These are phyloP conservation scores for Nymphalis polychloros DNA, from an alignment of 2,888 invertebrate genomes.

Conservation along the genomic window DNA sequence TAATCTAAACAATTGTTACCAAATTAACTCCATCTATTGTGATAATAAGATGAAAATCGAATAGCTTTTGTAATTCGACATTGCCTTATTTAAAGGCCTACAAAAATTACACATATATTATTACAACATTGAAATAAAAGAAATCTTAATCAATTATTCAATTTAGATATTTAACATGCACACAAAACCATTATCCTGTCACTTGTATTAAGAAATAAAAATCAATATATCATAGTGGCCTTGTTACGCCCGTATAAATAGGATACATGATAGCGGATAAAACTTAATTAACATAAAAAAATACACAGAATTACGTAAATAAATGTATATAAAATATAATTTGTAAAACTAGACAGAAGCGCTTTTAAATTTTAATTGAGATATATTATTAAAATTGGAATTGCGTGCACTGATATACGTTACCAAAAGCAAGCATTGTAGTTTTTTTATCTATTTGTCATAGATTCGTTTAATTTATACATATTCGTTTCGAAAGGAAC, in stretches of 20 bases:
- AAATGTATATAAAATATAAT: not conserved
- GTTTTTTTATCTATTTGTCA: not conserved
- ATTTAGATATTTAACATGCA: not conserved
- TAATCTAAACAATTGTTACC: too few relatives aligned
- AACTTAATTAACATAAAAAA: not conserved
- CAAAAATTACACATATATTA: not conserved
- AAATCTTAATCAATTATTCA: slow-evolving; percentile 2
- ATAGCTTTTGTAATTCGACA: too few relatives aligned
- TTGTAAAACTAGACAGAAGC: not conserved
- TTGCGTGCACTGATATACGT: too few relatives aligned
- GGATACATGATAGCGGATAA: not conserved
- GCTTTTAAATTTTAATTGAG: not conserved
- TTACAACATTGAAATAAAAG: slow-evolving; percentile 1
- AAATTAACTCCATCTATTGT: too few relatives aligned
- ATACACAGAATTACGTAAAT: not conserved
- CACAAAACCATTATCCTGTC: slow-evolving; percentile 8
- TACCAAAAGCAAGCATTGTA: not conserved
- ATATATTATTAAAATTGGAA: too few relatives aligned
- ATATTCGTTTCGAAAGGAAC: not conserved
- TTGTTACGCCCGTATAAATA: slow-evolving; percentile 2
- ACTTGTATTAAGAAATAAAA: not conserved
- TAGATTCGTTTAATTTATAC: not conserved
- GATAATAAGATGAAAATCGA: too few relatives aligned
- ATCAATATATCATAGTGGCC: not conserved
- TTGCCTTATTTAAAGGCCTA: too few relatives aligned